Base-by-base conservation (phyloP, 1,140 invertebrate genomes). In the Drosophila asahinai region DNA sequence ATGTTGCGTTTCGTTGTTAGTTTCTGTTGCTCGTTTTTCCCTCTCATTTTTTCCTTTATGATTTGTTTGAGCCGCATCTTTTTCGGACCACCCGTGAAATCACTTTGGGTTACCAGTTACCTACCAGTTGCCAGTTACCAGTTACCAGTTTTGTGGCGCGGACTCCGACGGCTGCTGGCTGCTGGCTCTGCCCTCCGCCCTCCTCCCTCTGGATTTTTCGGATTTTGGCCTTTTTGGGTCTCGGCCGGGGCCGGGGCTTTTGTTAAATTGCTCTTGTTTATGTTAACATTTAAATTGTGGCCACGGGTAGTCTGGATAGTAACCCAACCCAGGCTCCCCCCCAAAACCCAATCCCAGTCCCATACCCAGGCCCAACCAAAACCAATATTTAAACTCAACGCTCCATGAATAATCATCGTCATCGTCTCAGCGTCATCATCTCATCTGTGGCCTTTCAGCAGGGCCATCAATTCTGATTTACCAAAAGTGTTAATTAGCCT, bases 181-280 rank as follows among this genome's bases (percentile, higher is more conserved):
- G 33, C 33, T 11, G 33, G 33, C 33, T 36, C 33, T 36, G 8
- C 9, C 33, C 27, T 6, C 27, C 48, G 48, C 25, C 27, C 15
- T 36, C 33, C 36, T 57, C 54, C 36, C 54, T 40, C 42, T 38
- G 48, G 38, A 42, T 48, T 62, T 58, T 79, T 47, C 33, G 42
- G 36, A 66, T 58, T 66, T 33, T 62, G 25, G 47, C 38, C 38
- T 75, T 77, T 59, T 58, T 43, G 60, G 72, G 78, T 54, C 51
- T 76, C 42, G 75, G 36, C 8, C 36, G 22, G 22, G 71, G 36
- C 8, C 36, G 22, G 36, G 71, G 66, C 81, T 91, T 91, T 83
- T 87, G 83, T 91, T 91, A 91, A 91, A 91, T 91, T 91, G 90
- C 89, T 91, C 89, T 91, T 91, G 89, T 91, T 91, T 91, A 91